phyloP scores from a whole-genome alignment of 2,888 invertebrate species.

The Anthrax anthrax region DNA sequence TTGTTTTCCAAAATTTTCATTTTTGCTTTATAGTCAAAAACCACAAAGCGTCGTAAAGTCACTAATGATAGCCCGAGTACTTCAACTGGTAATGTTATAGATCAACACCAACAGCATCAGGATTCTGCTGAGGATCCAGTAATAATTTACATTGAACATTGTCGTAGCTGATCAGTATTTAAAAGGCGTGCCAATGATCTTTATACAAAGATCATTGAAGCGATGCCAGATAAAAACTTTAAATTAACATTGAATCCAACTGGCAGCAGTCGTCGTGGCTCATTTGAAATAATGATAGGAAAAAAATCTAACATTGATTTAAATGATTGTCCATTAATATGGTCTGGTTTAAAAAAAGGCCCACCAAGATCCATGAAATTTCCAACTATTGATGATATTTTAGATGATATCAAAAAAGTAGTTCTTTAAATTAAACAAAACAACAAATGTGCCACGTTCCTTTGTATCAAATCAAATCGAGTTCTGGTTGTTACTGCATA shows the following conservation, averaged over 20 bases:
- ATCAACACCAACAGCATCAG: too few species aligned
- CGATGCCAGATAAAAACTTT: conserved; percentile 12
- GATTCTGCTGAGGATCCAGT: conserved; percentile 9
- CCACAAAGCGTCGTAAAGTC: too few species aligned
- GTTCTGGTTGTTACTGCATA: too few species aligned
- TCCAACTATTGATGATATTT: conserved; percentile 17
- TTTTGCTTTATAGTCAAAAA: too few species aligned
- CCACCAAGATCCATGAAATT: conserved; percentile 29
- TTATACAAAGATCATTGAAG: conserved; percentile 14
- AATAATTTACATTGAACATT: conserved; percentile 28
- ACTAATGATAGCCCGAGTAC: too few species aligned
- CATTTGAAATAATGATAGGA: conserved; percentile 25
- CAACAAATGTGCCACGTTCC: too few species aligned
- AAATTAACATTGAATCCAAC: conserved; percentile 21
- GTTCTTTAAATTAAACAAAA: too few species aligned
- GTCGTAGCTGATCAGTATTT: conserved; percentile 30
- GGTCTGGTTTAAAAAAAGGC: conserved; percentile 26
- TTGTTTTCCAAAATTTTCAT: too few species aligned
- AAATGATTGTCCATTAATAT: conserved; percentile 17
- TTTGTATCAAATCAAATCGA: too few species aligned
- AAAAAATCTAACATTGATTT: conserved; percentile 12
- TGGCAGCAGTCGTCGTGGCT: conserved; percentile 25
- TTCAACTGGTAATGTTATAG: too few species aligned
- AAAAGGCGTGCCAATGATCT: conserved; percentile 27
- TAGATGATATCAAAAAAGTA: not conserved